A percentile compares a stretch with the other conserved stretches of the same genome.
These are phyloP conservation scores for Cepaea nemoralis DNA, from an alignment of 1,140 invertebrate species.

Conservation along the genomic window DNA sequence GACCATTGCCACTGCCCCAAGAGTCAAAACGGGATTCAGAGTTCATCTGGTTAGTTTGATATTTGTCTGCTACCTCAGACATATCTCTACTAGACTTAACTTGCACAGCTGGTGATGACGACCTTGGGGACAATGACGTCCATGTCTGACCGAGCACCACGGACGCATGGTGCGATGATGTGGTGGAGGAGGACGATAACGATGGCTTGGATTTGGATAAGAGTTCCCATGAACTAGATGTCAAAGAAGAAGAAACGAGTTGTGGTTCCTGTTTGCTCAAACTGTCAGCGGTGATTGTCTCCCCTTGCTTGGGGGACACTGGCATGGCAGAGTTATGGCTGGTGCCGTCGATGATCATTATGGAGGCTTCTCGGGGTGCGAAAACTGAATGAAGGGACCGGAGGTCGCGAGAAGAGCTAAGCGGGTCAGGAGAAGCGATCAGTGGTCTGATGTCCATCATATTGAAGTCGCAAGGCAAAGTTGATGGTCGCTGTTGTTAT, in stretches of 20 bases:
- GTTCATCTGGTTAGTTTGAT: not conserved
- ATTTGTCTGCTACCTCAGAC: not conserved
- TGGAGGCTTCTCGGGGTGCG: conserved; percentile 15
- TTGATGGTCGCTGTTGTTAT: conserved; percentile 14
- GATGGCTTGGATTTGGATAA: conserved; percentile 8
- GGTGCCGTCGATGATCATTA: conserved; percentile 49
- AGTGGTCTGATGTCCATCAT: conserved; percentile 34
- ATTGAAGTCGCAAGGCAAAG: conserved; percentile 38
- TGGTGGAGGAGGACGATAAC: not conserved
- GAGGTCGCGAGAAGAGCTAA: not conserved
- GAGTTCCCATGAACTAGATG: not conserved
- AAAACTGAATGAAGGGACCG: not conserved
- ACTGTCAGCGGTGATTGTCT: conserved; percentile 36
- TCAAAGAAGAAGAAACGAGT: not conserved
- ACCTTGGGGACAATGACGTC: not conserved
- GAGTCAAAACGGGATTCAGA: not conserved
- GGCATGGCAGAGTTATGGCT: conserved; percentile 42
- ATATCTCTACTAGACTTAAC: not conserved
- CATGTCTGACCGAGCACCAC: not conserved
- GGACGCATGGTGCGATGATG: not conserved
- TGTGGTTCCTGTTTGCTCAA: conserved; percentile 26
- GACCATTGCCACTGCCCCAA: not conserved
- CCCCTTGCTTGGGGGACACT: conserved; percentile 43
- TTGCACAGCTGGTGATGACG: not conserved
- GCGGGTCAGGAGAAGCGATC: conserved; percentile 22